Evolutionary conservation across 2,888 invertebrate genomes (phyloP).

Genomic region (Dexiosoma caninum): DNA sequence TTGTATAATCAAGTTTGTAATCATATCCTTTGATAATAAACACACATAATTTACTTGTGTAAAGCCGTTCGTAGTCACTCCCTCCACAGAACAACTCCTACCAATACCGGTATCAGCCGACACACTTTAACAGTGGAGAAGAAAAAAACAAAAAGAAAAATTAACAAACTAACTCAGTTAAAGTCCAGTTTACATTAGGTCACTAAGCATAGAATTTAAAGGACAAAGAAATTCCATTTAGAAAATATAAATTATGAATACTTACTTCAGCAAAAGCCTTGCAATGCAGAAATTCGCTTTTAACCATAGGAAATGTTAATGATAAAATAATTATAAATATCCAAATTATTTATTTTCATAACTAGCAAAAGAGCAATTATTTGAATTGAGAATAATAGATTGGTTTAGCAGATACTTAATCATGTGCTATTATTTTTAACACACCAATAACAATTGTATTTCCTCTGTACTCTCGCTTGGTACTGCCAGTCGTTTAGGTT

Average conservation of each 20-base stretch:
- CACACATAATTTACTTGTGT: background rate
- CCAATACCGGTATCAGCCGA: background rate
- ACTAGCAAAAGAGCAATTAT: too few species aligned
- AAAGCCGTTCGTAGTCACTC: background rate
- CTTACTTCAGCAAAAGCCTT: too few species aligned
- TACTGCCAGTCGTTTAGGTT: background rate
- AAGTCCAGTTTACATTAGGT: background rate
- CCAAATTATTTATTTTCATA: too few species aligned
- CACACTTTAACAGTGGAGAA: background rate
- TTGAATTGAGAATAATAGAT: too few species aligned
- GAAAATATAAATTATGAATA: too few species aligned
- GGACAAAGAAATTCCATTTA: too few species aligned
- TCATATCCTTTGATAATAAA: constrained; percentile 47
- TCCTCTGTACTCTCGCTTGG: background rate
- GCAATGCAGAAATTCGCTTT: too few species aligned
- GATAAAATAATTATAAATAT: too few species aligned
- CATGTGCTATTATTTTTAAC: background rate
- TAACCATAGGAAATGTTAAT: background rate
- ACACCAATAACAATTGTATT: background rate
- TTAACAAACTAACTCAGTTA: background rate
- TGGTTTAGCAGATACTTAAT: too few species aligned
- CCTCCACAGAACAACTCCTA: background rate
- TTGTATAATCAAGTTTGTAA: constrained; percentile 52
- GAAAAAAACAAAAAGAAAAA: too few species aligned
- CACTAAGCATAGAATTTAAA: too few species aligned